Evolutionary conservation across 1,140 invertebrate species (phyloP).

Genomic region (Leguminivora glycinivorella): DNA sequence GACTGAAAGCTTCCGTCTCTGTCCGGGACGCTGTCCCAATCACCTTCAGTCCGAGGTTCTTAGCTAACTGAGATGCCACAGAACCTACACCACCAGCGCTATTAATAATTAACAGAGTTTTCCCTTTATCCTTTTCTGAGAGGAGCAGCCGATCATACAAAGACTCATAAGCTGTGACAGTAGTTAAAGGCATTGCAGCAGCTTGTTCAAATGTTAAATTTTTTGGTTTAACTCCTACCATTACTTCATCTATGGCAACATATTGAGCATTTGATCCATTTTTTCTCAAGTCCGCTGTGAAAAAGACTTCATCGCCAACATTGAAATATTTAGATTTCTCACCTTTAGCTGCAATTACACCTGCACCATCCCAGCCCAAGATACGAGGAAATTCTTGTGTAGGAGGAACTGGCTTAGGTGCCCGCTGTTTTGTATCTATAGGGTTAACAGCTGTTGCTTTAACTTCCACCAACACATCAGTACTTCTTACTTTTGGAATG

Average conservation of each 20-base stretch:
- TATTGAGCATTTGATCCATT: slow-evolving; percentile 68
- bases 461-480: slow-evolving; percentile 64
- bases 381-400: slow-evolving; percentile 46
- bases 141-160: slow-evolving; percentile 55
- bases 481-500: slow-evolving; percentile 50
- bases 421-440: slow-evolving; percentile 63
- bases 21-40: slow-evolving; percentile 67
- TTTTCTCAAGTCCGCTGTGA: slow-evolving; percentile 56
- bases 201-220: slow-evolving; percentile 68
- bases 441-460: slow-evolving; percentile 66
- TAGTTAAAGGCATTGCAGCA: slow-evolving; percentile 64
- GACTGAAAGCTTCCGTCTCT: slow-evolving; percentile 55
- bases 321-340: slow-evolving; percentile 48
- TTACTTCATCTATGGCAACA: slow-evolving; percentile 57
- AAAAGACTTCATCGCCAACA: slow-evolving; percentile 64
- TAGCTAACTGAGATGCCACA: slow-evolving; percentile 61
- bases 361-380: slow-evolving; percentile 66
- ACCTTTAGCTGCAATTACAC: slow-evolving; percentile 59
- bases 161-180: slow-evolving; percentile 62
- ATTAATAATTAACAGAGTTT: slow-evolving; percentile 64
- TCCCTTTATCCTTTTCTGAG: slow-evolving; percentile 62
- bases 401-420: slow-evolving; percentile 41
- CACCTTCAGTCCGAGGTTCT: slow-evolving; percentile 58
- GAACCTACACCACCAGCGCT: slow-evolving; percentile 69
- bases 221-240: slow-evolving; percentile 61